These are phyloP conservation scores for Cygnus olor DNA, from an alignment of 2,797 vertebrate species.

Conservation along the genomic window DNA sequence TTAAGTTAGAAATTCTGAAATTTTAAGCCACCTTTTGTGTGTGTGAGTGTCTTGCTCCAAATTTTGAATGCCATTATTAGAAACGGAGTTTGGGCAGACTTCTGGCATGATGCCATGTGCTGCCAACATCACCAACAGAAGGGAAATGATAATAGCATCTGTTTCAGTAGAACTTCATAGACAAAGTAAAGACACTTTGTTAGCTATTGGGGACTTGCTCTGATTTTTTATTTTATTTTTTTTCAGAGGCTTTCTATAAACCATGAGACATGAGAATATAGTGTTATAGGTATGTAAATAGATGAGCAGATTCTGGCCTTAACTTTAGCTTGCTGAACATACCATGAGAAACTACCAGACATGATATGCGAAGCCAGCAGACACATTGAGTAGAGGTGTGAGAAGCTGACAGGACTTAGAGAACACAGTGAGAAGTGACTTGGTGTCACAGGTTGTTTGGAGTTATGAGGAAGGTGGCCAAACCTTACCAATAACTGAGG, in stretches of 20 bases:
- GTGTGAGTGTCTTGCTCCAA: not conserved
- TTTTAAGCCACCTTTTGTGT: not conserved
- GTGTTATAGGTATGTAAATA: not conserved
- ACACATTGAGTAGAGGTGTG: not conserved
- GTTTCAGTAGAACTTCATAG: not conserved
- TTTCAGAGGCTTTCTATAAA: not conserved
- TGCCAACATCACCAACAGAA: not conserved
- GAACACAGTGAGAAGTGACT: not conserved
- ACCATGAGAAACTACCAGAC: not conserved
- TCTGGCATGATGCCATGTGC: not conserved
- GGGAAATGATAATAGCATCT: not conserved
- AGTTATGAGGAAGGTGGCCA: not conserved
- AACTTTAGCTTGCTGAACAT: not conserved
- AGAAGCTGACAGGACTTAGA: not conserved
- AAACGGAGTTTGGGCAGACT: not conserved
- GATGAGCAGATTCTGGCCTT: not conserved
- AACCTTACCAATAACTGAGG: not conserved
- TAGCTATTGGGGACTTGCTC: not conserved
- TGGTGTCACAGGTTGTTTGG: not conserved
- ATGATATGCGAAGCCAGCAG: accelerated
- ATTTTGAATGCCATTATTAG: not conserved
- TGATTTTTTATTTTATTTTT: not conserved
- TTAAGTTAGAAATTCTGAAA: not conserved
- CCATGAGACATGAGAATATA: not conserved
- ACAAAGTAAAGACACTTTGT: not conserved